Evolutionary conservation across 1,140 invertebrate genomes (phyloP).

Genomic region (Tetramorium alpestre): DNA sequence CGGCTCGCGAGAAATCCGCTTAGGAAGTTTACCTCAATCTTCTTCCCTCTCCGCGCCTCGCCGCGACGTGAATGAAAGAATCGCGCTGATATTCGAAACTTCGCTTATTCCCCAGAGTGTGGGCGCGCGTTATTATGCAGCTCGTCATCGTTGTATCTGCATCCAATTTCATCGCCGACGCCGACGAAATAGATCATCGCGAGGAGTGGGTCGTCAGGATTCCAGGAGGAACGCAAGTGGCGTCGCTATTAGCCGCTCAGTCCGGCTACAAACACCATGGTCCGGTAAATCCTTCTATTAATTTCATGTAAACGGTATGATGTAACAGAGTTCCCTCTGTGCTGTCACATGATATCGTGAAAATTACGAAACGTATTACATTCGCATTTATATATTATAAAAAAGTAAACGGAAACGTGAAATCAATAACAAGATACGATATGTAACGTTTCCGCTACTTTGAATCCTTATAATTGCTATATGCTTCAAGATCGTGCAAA

Average conservation of each 20-base stretch:
- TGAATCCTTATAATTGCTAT: neutral
- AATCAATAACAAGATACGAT: neutral
- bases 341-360: neutral
- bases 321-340: neutral
- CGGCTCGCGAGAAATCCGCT: constrained; percentile 27
- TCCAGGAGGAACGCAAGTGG: constrained; percentile 83
- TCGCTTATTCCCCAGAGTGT: constrained; percentile 27
- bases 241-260: constrained; percentile 84
- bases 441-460: neutral
- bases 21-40: constrained; percentile 35
- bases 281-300: constrained; percentile 79
- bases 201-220: constrained; percentile 88
- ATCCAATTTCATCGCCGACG: constrained; percentile 38
- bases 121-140: constrained; percentile 29
- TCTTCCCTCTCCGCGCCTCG: neutral
- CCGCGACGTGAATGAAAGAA: neutral
- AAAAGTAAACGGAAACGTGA: neutral
- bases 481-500: neutral
- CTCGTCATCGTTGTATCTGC: constrained; percentile 5
- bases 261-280: constrained; percentile 85
- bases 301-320: neutral
- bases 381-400: neutral
- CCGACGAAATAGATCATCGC: constrained; percentile 68
- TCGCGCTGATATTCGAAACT: constrained; percentile 35
- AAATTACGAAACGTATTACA: neutral